Evolutionary conservation across 2,113 vertebrate species (phyloP), one percentile per base, ranked within the genome.

Genomic region (Clinocottus analis): DNA sequence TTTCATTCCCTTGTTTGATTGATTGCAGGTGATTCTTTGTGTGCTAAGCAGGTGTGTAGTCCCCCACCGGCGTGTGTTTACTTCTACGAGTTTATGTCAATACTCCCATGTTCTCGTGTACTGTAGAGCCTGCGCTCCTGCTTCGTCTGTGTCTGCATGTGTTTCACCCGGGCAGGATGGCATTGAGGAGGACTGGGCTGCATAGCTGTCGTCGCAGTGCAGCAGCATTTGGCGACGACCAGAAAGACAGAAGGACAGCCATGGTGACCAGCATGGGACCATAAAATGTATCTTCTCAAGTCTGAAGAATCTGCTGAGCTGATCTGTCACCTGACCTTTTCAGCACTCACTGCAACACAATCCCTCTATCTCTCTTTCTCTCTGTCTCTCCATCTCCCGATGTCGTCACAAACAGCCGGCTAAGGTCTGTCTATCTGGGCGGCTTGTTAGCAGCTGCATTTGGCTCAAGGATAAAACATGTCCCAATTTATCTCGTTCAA

Each of bases 171-270:
- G 47, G 45, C 49, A 39, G 49, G 43, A n/a, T 35, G 64, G 69
- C 33, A 23, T 66, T 12, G 75, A 82, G 72, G 58, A 78, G 72
- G 84, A 85, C 69, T 71, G 64, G 37, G 43, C 68, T 64, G 55
- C 66, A 79, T 29, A 75, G 60, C 66, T 56, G 43, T 79, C 77
- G 21, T 79, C 67, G 91, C 93, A 93, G 68, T 91, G 93, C 80
- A 85, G 80, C 80, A 83, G 69, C 63, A 35, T 19, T 1, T 29
- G 61, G 45, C 11, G 74, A 70, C 14, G 3, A 3, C 65, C 61
- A 41, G 55, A 77, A 12, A 60, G 80, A 76, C 39, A 35, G 56
- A 75, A 31, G 43, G 74, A 45, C 51, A 33, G 17, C 33, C 17
- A 67, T 5, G 55, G 79, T 31, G 29, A 61, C 53, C 47, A 11